A percentile compares a stretch with the other conserved stretches of the same genome.
phyloP scores from a whole-genome alignment of 2,113 vertebrate species.

The Crocuta crocuta region DNA sequence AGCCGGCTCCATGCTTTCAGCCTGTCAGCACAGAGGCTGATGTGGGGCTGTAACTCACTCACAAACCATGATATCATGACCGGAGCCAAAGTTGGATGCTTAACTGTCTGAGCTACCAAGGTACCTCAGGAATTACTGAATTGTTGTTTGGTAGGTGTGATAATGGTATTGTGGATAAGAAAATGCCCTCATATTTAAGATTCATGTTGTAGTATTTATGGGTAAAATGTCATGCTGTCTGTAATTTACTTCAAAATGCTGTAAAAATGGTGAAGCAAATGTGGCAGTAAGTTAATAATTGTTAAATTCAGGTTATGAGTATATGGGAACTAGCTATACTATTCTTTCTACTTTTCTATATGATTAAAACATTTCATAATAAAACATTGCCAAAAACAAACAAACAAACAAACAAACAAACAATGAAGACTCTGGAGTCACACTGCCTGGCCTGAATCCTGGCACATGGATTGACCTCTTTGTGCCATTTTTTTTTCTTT shows the following conservation, averaged over 20 bases:
- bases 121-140: too few relatives aligned
- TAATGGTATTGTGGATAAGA: background rate
- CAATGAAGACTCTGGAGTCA: background rate
- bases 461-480: background rate
- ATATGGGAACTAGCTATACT: background rate
- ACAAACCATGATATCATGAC: too few relatives aligned
- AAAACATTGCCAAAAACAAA: background rate
- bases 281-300: background rate
- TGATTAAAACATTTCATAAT: conserved; percentile 49
- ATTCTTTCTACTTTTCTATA: background rate
- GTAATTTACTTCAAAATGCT: background rate
- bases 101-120: too few relatives aligned
- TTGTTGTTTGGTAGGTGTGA: background rate
- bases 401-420: background rate
- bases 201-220: background rate
- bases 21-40: too few relatives aligned
- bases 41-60: too few relatives aligned
- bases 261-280: background rate
- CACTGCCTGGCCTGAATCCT: background rate
- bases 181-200: background rate
- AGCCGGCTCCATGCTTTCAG: too few relatives aligned
- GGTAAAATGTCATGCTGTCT: conserved; percentile 13
- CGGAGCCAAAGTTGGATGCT: too few relatives aligned
- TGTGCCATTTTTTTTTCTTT: background rate
- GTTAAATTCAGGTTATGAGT: conserved; percentile 42